phyloP scores from a whole-genome alignment of 2,797 vertebrate species.

The Anabas testudineus region DNA sequence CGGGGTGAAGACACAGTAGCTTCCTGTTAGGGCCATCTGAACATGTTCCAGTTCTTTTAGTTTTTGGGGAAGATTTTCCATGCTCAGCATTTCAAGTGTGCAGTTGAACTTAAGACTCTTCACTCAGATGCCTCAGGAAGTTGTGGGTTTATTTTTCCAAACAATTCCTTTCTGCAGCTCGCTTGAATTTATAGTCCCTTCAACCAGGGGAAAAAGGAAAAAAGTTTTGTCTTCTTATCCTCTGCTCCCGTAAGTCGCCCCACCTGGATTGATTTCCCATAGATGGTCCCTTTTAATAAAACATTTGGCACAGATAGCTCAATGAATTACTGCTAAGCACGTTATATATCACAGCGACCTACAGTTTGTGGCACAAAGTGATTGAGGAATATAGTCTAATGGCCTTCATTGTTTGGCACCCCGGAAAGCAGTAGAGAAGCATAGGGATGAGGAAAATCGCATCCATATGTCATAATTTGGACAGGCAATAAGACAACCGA shows the following conservation, averaged over 20 bases:
- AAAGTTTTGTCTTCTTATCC: conserved; percentile 13
- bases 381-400: conserved; percentile 46
- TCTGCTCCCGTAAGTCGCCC: conserved; percentile 20
- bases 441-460: conserved; percentile 78
- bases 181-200: conserved; percentile 48
- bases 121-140: conserved; percentile 55
- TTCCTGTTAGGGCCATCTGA: conserved; percentile 59
- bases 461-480: conserved; percentile 80
- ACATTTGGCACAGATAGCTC: conserved; percentile 25
- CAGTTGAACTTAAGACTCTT: conserved; percentile 33
- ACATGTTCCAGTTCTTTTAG: conserved; percentile 55
- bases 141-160: conserved; percentile 69
- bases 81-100: conserved; percentile 49
- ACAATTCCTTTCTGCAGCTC: conserved; percentile 41
- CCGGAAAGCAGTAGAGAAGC: conserved; percentile 69
- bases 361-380: conserved; percentile 40
- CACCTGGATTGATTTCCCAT: conserved; percentile 18
- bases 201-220: conserved; percentile 19
- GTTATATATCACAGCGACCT: conserved; percentile 29
- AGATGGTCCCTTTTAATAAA: conserved; percentile 41
- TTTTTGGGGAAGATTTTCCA: conserved; percentile 57
- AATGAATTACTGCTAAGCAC: conserved; percentile 32
- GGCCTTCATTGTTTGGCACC: conserved; percentile 61
- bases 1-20: conserved; percentile 49
- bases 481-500: conserved; percentile 47